A percentile compares a stretch with the other conserved stretches of the same genome.
phyloP scores from a whole-genome alignment of 2,113 vertebrate genomes.

The Scatophagus argus region DNA sequence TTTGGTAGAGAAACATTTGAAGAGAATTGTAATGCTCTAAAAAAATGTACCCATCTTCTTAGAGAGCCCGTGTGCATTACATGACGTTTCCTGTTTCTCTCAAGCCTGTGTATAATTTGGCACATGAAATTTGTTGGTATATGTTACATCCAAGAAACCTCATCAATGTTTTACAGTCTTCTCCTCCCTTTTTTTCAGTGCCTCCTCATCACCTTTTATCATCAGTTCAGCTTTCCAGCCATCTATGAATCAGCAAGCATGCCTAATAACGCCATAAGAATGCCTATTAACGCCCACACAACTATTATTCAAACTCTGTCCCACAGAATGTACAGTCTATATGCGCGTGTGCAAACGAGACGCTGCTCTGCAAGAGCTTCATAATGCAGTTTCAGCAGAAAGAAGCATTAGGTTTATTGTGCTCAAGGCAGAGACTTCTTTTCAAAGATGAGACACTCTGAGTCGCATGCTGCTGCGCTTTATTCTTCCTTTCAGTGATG shows the following conservation, averaged over 20 bases:
- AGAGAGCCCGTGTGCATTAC: too few species aligned
- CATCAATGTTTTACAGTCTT: neutral
- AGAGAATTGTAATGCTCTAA: too few species aligned
- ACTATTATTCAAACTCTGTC: slow-evolving; percentile 15
- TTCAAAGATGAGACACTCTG: slow-evolving; percentile 22
- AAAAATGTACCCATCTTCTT: too few species aligned
- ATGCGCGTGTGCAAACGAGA: neutral
- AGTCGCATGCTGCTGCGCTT: slow-evolving; percentile 35
- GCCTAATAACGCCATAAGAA: slow-evolving; percentile 8
- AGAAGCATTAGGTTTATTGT: slow-evolving; percentile 12
- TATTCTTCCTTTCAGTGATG: slow-evolving; percentile 20
- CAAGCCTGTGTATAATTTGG: neutral
- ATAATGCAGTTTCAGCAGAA: slow-evolving; percentile 11
- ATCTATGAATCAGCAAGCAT: slow-evolving; percentile 53
- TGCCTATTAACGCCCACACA: slow-evolving; percentile 29
- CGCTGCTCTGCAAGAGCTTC: slow-evolving; percentile 17
- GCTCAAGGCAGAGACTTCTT: neutral
- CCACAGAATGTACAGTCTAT: neutral
- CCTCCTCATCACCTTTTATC: slow-evolving; percentile 25
- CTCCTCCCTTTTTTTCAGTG: neutral
- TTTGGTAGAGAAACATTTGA: too few species aligned
- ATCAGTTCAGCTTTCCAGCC: slow-evolving; percentile 10
- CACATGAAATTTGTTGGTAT: neutral
- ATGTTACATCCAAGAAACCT: neutral
- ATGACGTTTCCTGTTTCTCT: neutral